These are phyloP conservation scores for Chrysolina oricalcia DNA, from an alignment of 2,888 invertebrate species.

Conservation along the genomic window DNA sequence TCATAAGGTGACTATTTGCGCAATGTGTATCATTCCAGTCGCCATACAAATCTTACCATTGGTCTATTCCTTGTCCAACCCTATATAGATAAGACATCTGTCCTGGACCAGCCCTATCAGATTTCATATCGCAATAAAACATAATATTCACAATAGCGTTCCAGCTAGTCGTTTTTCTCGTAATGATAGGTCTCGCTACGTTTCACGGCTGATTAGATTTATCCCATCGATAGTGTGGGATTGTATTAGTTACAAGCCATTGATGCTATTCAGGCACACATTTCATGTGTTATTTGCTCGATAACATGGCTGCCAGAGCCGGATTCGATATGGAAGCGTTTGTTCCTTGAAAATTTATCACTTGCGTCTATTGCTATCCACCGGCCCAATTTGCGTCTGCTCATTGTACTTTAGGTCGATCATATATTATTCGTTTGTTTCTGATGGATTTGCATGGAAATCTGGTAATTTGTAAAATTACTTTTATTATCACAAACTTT, in stretches of 20 bases:
- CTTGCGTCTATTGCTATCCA: conserved; percentile 43
- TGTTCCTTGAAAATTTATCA: conserved; percentile 49
- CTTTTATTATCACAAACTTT: too few relatives aligned
- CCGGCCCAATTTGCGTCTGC: conserved; percentile 37
- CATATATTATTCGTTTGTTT: conserved; percentile 1
- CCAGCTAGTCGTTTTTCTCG: conserved; percentile 47
- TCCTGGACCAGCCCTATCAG: neutral
- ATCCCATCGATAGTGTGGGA: conserved; percentile 61
- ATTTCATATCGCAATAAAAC: conserved; percentile 25
- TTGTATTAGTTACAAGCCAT: conserved; percentile 64
- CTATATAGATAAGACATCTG: too few relatives aligned
- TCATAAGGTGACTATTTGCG: too few relatives aligned
- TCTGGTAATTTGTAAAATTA: too few relatives aligned
- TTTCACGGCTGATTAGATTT: conserved; percentile 63
- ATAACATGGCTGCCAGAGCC: conserved; percentile 50
- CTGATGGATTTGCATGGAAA: neutral
- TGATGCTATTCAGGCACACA: conserved; percentile 60
- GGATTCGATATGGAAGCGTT: conserved; percentile 48
- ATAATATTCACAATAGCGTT: conserved; percentile 40
- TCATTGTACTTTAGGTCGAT: conserved; percentile 40
- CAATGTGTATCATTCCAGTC: too few relatives aligned
- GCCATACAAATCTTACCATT: too few relatives aligned
- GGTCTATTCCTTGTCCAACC: neutral
- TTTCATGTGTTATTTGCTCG: conserved; percentile 58
- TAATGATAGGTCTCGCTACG: conserved; percentile 50